Evolutionary conservation across 2,113 vertebrate genomes (phyloP), one percentile per base, ranked within the genome.

Genomic region (Argyrosomus japonicus): DNA sequence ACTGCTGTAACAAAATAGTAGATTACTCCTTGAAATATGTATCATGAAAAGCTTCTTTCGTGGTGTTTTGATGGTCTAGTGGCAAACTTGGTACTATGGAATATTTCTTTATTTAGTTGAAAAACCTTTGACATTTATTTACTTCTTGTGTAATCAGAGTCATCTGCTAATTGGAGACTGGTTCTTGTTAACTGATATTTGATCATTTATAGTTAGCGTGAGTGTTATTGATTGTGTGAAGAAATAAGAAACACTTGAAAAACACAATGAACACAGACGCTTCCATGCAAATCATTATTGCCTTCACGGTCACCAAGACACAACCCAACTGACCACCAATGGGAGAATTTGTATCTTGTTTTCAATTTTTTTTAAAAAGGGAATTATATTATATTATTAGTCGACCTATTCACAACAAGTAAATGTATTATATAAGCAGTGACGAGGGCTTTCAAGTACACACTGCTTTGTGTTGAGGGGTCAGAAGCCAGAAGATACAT

Each of bases 11-110:
- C 53, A 54, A 76, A 63, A 70, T 18, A 80, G 71, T 4, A 60
- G 8, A 63, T 57, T 21, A 25, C 63, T 32, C 25, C 19, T 3
- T 21, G 29, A 69, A 51, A 74, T 45, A 81, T 2, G 15, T 60
- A 43, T 51, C 40, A 73, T 48, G 47, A 79, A 57, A 81, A 65
- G 51, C 13, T 40, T 40, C 40, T 60, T 77, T 48, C 40, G 18
- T 75, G 51, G 63, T 48, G 25, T 65, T 56, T 63, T 63, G 27
- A 81, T 57, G 48, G 54, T 29, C 70, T 18, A 13, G 15, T 23
- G 23, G 5, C 74, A 57, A 12, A 15, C 62, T 25, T 10, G 32
- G 54, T 11, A 15, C 10, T 13, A 2, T 60, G 40, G 8, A 58
- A 51, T 21, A 48, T 54, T 45, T 47, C 29, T 77, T 50, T 45